phyloP scores from a whole-genome alignment of 2,113 vertebrate species.

The Ochotona curzoniae region DNA sequence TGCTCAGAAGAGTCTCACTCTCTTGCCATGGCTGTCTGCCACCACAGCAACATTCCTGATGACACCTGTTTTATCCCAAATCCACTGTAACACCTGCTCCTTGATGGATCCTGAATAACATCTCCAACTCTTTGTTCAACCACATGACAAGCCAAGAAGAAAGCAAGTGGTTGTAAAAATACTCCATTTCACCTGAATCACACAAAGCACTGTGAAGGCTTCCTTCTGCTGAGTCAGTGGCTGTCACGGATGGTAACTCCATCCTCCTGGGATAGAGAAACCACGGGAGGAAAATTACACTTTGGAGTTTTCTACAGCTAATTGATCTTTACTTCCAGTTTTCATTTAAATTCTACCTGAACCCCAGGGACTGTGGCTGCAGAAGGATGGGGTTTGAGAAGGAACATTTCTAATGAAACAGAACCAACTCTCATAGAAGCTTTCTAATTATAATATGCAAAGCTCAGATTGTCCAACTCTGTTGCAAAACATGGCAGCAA shows the following conservation, averaged over 20 bases:
- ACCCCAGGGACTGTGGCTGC: background rate
- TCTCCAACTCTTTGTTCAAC: background rate
- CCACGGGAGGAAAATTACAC: background rate
- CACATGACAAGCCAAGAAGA: background rate
- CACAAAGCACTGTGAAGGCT: background rate
- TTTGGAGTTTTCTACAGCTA: background rate
- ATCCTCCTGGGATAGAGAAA: background rate
- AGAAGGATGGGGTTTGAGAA: background rate
- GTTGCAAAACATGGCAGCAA: background rate
- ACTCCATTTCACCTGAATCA: background rate
- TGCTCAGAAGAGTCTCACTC: background rate
- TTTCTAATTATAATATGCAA: background rate
- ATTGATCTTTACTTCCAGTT: background rate
- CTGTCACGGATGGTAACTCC: background rate
- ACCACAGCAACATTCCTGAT: rapidly evolving
- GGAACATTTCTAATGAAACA: background rate
- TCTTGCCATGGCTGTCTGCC: background rate
- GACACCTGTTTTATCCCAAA: background rate
- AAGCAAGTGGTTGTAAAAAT: background rate
- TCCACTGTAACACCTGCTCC: background rate
- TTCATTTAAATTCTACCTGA: background rate
- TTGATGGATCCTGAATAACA: background rate
- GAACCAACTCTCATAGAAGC: background rate
- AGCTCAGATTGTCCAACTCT: background rate
- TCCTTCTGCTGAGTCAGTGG: background rate